Evolutionary conservation across 2,888 invertebrate species (phyloP).

Genomic region (Caradrina kadenii): DNA sequence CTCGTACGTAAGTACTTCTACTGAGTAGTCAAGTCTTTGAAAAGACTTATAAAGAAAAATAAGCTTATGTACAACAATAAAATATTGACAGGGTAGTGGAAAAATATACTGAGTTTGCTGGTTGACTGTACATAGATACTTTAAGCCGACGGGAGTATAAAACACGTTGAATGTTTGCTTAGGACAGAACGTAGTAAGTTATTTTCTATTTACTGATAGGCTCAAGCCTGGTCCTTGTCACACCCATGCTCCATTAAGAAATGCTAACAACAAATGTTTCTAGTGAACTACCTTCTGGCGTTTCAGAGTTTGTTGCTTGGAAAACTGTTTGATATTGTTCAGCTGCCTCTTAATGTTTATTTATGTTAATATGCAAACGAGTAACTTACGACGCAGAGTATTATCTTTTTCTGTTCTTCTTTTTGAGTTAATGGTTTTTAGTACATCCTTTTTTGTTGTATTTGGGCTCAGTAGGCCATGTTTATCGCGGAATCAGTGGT

Average conservation of each 20-base stretch:
- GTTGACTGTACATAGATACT: constrained; percentile 12
- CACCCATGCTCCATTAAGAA: constrained; percentile 45
- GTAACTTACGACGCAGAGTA: background rate
- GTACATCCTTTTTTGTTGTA: too few species aligned
- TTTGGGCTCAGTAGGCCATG: too few species aligned
- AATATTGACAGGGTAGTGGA: background rate
- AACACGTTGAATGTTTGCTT: constrained; percentile 58
- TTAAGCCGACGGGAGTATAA: constrained; percentile 36
- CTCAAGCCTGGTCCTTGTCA: constrained; percentile 36
- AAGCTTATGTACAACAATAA: background rate
- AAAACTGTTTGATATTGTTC: constrained; percentile 22
- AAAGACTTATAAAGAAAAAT: too few species aligned
- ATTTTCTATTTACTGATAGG: constrained; percentile 55
- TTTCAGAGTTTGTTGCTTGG: constrained; percentile 3
- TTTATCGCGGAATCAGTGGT: too few species aligned
- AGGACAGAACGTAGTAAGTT: constrained; percentile 53
- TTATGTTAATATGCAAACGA: background rate
- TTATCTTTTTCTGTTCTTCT: background rate
- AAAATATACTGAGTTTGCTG: background rate
- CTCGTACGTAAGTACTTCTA: too few species aligned
- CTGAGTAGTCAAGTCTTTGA: too few species aligned
- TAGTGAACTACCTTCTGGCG: constrained; percentile 1
- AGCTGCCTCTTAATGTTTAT: constrained; percentile 2
- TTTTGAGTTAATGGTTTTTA: too few species aligned
- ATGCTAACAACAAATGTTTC: constrained; percentile 30